Conservation (phyloP, 2,888 invertebrate species). For the Holacanthella duospinosa region DNA sequence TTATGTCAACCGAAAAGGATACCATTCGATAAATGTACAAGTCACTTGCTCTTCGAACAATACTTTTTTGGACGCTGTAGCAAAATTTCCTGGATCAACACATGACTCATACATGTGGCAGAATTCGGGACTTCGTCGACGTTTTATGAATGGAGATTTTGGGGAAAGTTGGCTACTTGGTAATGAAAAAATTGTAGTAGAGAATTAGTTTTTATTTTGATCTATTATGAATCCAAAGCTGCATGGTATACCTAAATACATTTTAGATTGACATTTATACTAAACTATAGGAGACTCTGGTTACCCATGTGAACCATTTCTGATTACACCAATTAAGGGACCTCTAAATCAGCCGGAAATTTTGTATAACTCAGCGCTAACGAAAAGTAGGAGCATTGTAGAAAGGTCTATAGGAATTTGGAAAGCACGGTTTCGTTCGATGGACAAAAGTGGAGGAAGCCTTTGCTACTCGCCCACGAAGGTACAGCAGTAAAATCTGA, state of each 20-base stretch:
- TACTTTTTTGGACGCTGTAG: background rate
- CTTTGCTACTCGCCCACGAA: background rate
- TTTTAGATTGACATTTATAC: too few relatives aligned
- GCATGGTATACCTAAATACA: too few relatives aligned
- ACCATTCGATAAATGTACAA: constrained; percentile 14
- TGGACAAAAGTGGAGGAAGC: constrained; percentile 3
- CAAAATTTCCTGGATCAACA: constrained; percentile 12
- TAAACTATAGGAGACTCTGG: constrained; percentile 1
- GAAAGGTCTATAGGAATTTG: constrained; percentile 2
- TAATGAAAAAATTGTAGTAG: too few relatives aligned
- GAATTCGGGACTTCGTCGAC: background rate
- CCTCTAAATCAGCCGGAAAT: background rate
- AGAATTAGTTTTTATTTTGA: too few relatives aligned
- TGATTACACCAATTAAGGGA: background rate
- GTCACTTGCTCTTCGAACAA: background rate
- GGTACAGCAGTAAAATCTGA: background rate
- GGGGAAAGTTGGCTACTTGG: too few relatives aligned
- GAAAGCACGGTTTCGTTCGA: constrained; percentile 1
- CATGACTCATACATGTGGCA: constrained; percentile 13
- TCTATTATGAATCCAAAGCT: too few relatives aligned
- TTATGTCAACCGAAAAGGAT: constrained; percentile 10
- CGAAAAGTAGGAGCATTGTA: background rate
- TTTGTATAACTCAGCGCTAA: background rate
- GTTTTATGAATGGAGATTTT: background rate
- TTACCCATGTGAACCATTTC: background rate